phyloP scores from a whole-genome alignment of 2,888 invertebrate species.

The Gastrophysa polygoni region DNA sequence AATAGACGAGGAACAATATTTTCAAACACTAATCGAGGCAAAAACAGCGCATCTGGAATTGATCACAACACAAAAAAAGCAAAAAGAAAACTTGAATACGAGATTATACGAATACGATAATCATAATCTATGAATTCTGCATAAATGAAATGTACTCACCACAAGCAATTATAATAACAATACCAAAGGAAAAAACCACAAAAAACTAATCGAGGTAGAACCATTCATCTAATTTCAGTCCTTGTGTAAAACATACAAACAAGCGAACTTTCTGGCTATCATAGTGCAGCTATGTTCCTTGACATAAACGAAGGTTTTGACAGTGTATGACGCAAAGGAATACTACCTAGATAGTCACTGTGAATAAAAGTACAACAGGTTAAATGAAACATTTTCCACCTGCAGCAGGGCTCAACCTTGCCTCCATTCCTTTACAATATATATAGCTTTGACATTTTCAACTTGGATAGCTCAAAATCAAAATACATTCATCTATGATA shows the following conservation, averaged over 20 bases:
- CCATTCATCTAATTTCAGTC: not conserved
- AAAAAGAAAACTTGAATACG: no score
- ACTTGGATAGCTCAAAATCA: no score
- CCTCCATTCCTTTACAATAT: no score
- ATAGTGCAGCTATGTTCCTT: not conserved
- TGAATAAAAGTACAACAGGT: no score
- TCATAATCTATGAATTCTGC: constrained; percentile 2
- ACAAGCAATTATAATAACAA: not conserved
- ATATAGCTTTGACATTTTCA: no score
- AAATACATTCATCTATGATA: no score
- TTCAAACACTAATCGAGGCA: not conserved
- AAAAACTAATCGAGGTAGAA: constrained; percentile 4
- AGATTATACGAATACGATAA: no score
- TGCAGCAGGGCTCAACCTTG: no score
- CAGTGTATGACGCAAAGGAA: constrained; percentile 15
- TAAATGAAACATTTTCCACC: no score
- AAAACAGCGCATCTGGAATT: constrained; percentile 14
- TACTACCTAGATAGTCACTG: no score
- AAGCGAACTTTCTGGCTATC: not conserved
- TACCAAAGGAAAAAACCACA: constrained; percentile 16
- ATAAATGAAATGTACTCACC: constrained; percentile 1
- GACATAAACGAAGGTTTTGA: constrained; percentile 13
- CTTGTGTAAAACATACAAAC: not conserved
- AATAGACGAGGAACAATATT: not conserved
- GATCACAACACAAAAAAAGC: not conserved